Base-by-base conservation (phyloP, 2,113 vertebrate species). In the Electrona antarctica region DNA sequence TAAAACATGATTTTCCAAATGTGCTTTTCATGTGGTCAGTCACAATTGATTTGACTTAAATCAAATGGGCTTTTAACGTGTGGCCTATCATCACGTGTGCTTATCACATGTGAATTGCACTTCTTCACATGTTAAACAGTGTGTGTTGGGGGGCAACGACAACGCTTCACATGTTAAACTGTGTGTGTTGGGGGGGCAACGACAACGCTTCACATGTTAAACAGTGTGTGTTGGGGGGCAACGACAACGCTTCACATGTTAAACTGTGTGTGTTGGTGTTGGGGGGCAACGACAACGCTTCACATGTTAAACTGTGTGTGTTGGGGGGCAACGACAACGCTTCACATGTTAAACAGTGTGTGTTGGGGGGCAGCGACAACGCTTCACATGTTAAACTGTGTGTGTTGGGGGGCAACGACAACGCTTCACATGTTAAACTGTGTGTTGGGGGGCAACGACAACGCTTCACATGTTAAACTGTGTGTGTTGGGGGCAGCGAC, bases 241-340 rank as follows among this genome's bases (percentile, higher is more conserved):
- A 69, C 64, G n/a, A 64, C 52, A 14, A 13, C 28, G 14, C 67
- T 82, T 85, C 76, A 84, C 77, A 74, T n/a, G n/a, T n/a, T n/a
- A n/a, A n/a, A n/a, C n/a, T n/a, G n/a, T n/a, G n/a, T n/a, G n/a
- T n/a, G n/a, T n/a, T n/a, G n/a, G n/a, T 41, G 33, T 41, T 14
- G 1, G 60, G 55, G 55, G 61, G 56, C 14, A 46, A 69, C 64
- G n/a, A 64, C 52, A 14, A 13, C 28, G 14, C 67, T 82, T 85
- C 76, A 84, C 77, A 74, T 52, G 50, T 10, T 2, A 11, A 12
- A 11, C 7, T 10, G 50, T 52, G 50, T 52, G 7, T 41, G 33
- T 41, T 14, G 1, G 60, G 55, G 55, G 61, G 56, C 14, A 46
- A 69, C 64, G n/a, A 64, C 52, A 14, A 13, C 28, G 14, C 67